Evolutionary conservation across 2,888 invertebrate species (phyloP).

Genomic region (Xestia xanthographa): DNA sequence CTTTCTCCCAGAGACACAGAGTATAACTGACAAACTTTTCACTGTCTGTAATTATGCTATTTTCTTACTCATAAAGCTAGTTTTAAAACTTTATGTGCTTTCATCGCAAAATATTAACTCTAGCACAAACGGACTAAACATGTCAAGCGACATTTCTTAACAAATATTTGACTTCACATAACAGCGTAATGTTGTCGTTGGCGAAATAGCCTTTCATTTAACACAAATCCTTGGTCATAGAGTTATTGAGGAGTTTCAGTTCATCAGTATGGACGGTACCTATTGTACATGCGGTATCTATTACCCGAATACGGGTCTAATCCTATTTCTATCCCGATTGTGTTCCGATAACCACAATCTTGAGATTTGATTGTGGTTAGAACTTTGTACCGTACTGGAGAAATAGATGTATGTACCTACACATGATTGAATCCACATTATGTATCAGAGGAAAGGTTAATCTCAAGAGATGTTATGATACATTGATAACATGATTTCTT

Average conservation of each 20-base stretch:
- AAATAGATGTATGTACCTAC: neutral
- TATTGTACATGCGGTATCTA: neutral
- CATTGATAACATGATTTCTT: neutral
- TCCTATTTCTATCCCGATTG: neutral
- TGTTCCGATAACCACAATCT: neutral
- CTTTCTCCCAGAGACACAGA: neutral
- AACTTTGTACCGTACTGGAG: neutral
- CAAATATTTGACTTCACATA: neutral
- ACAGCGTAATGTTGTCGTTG: neutral
- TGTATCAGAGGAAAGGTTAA: too few relatives aligned
- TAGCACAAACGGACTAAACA: too few relatives aligned
- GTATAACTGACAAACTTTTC: too few relatives aligned
- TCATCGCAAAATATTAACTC: neutral
- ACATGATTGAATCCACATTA: neutral
- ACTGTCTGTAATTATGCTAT: neutral
- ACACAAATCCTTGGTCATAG: neutral
- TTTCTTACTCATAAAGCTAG: neutral
- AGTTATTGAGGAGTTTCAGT: neutral
- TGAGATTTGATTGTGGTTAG: neutral
- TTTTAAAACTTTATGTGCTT: neutral
- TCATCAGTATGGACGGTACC: neutral
- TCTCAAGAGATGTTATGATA: neutral
- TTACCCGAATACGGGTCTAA: neutral
- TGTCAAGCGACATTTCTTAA: neutral
- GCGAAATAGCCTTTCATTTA: neutral